phyloP scores from a whole-genome alignment of 1,140 invertebrate species.

The Drosophila kanapiae region DNA sequence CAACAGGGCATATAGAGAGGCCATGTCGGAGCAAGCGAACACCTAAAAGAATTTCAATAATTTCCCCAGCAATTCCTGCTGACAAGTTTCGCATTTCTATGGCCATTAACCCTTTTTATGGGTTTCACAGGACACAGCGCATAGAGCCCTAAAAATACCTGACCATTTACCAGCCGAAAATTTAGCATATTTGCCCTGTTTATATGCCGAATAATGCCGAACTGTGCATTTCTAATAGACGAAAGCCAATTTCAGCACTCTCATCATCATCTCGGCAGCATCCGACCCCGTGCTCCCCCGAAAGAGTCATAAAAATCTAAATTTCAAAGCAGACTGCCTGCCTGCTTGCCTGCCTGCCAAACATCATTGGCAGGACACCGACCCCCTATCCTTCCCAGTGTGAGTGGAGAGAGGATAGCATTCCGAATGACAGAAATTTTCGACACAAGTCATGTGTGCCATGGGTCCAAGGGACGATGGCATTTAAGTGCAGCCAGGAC shows the following conservation, averaged over 20 bases:
- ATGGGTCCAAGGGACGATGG: constrained; percentile 22
- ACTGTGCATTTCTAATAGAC: constrained; percentile 79
- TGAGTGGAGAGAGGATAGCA: constrained; percentile 19
- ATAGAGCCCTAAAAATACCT: constrained; percentile 40
- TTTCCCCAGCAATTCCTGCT: constrained; percentile 65
- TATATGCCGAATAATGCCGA: constrained; percentile 77
- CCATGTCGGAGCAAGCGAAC: constrained; percentile 31
- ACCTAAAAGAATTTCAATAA: constrained; percentile 79
- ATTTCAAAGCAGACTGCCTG: constrained; percentile 68
- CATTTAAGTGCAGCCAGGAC: constrained; percentile 72
- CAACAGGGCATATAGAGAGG: constrained; percentile 42
- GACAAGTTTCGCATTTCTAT: constrained; percentile 80
- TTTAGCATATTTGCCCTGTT: constrained; percentile 78
- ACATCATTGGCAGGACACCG: constrained; percentile 35
- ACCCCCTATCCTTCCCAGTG: background rate
- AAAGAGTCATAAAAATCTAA: constrained; percentile 76
- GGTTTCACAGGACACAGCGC: background rate
- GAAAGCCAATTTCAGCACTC: constrained; percentile 73
- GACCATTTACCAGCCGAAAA: constrained; percentile 28
- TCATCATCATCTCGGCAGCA: constrained; percentile 36
- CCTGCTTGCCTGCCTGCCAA: constrained; percentile 36
- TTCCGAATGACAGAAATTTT: constrained; percentile 79
- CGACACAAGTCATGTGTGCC: constrained; percentile 72
- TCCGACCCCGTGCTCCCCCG: constrained; percentile 6
- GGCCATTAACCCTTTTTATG: constrained; percentile 77